These are phyloP conservation scores for Meandrina meandrites DNA, from an alignment of 92 coral and sea anemone genomes.

Conservation along the genomic window DNA sequence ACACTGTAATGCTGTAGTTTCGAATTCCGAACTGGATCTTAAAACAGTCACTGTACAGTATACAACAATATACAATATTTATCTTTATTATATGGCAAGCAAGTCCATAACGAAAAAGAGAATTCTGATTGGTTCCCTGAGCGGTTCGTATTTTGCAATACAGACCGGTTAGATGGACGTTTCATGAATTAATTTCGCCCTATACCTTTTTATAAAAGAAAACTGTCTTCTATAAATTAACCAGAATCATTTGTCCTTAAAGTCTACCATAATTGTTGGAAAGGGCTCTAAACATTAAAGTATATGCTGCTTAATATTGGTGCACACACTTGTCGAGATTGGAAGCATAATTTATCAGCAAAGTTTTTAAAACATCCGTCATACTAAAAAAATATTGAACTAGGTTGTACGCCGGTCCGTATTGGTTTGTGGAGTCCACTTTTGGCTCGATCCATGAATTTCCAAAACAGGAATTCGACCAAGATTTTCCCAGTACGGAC, in stretches of 20 bases:
- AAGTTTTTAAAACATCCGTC: no score
- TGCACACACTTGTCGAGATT: background rate
- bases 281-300: background rate
- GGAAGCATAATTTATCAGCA: background rate
- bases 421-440: no score
- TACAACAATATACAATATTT: conserved; percentile 4
- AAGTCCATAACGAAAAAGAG: background rate
- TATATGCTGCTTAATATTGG: background rate
- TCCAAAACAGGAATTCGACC: background rate
- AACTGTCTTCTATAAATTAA: no score
- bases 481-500: background rate
- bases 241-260: background rate
- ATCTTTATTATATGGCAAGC: background rate
- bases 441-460: background rate
- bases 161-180: background rate
- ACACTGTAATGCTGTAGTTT: background rate
- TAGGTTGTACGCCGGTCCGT: no score
- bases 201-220: no score
- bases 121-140: background rate
- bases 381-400: no score
- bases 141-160: background rate
- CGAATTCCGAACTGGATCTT: background rate
- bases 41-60: background rate
- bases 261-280: background rate
- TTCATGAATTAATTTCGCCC: no score